A percentile compares a stretch with the other conserved stretches of the same genome.
Evolutionary conservation across 2,797 vertebrate species (phyloP).

Genomic region (Pterois miles): DNA sequence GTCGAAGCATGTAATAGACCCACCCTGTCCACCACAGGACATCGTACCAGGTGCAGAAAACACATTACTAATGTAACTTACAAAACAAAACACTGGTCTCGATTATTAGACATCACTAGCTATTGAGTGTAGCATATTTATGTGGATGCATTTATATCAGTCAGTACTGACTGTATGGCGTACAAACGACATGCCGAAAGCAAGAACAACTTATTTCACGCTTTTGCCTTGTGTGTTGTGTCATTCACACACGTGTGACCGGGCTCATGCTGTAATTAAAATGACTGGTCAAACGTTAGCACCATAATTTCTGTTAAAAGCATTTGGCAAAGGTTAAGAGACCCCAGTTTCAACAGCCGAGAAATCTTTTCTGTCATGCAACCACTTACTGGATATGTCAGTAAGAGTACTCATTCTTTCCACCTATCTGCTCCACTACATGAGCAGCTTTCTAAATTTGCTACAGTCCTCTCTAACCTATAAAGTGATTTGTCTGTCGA

Average conservation of each 20-base stretch:
- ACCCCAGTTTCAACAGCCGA: conserved; percentile 51
- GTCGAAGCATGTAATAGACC: no score
- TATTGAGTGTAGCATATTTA: no score
- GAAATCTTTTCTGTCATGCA: conserved; percentile 43
- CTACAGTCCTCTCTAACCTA: conserved; percentile 22
- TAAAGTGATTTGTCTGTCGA: conserved; percentile 41
- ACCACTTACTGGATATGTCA: conserved; percentile 52
- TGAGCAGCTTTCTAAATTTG: conserved; percentile 48
- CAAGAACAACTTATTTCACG: accelerated
- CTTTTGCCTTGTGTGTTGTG: no score
- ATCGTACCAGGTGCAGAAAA: no score
- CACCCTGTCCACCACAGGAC: no score
- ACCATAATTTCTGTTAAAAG: conserved; percentile 52
- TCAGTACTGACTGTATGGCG: no score
- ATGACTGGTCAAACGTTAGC: conserved; percentile 45
- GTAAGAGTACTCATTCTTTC: conserved; percentile 49
- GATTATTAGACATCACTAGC: no score
- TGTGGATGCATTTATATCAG: no score
- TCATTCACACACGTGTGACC: no score
- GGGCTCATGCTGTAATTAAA: conserved; percentile 30
- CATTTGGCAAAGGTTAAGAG: conserved; percentile 58
- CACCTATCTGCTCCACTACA: conserved; percentile 43
- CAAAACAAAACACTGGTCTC: no score
- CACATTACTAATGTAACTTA: no score
- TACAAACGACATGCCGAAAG: no score